A percentile compares a stretch with the other conserved stretches of the same genome.
Conservation (phyloP, 1,140 invertebrate species). For the Drosophila malerkotliana region DNA sequence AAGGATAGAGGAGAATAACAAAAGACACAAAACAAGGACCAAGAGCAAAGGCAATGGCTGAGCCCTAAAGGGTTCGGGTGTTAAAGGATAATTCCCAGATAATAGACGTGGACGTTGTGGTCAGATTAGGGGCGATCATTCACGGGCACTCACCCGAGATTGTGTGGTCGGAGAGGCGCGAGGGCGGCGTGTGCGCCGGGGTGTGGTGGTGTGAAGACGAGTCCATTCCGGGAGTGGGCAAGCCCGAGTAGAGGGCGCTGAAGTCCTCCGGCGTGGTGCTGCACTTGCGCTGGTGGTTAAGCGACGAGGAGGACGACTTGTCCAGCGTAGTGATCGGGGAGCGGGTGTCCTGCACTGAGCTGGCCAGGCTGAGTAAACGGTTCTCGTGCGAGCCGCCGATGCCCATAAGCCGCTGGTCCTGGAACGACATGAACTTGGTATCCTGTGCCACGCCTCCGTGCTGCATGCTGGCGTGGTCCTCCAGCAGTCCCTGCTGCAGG, state of each 20-base stretch:
- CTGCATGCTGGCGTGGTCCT: constrained; percentile 87
- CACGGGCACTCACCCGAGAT: constrained; percentile 78
- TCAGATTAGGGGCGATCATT: constrained; percentile 11
- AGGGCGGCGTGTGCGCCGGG: constrained; percentile 87
- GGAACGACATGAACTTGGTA: constrained; percentile 84
- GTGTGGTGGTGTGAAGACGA: constrained; percentile 85
- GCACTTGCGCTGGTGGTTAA: constrained; percentile 88
- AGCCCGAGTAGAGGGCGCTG: constrained; percentile 88
- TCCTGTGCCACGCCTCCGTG: constrained; percentile 77
- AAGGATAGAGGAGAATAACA: background rate
- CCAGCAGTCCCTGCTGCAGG: constrained; percentile 88
- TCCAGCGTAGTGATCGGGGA: constrained; percentile 83
- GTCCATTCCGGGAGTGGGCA: constrained; percentile 84
- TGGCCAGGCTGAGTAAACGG: constrained; percentile 81
- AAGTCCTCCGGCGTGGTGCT: constrained; percentile 93
- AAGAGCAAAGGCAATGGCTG: background rate
- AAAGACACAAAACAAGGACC: background rate
- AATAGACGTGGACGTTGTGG: constrained; percentile 39
- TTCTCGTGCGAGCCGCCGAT: constrained; percentile 83
- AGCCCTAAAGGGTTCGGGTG: constrained; percentile 29
- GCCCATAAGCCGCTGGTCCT: constrained; percentile 85
- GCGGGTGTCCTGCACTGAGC: constrained; percentile 81
- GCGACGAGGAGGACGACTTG: constrained; percentile 84
- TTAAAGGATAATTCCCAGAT: constrained; percentile 44
- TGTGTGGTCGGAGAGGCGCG: constrained; percentile 83